Conservation (phyloP, 1,140 invertebrate genomes). For the Carposina sasakii region DNA sequence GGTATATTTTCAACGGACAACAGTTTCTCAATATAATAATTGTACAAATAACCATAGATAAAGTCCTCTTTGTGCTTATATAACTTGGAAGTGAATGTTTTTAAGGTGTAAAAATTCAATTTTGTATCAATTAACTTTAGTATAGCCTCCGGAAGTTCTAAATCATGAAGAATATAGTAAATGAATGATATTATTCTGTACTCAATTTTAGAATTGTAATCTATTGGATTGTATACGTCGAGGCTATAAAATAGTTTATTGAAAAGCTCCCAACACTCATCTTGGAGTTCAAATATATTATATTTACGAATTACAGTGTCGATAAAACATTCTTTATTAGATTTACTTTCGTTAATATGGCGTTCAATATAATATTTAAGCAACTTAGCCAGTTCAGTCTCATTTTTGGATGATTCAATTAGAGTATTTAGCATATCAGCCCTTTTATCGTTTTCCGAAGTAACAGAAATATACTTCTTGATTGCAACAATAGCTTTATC, state of each 20-base stretch:
- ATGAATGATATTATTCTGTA: slow-evolving; percentile 29
- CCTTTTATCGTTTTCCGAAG: slow-evolving; percentile 23
- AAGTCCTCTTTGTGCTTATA: slow-evolving; percentile 22
- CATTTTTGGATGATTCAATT: slow-evolving; percentile 32
- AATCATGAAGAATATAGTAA: slow-evolving; percentile 36
- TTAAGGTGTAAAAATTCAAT: slow-evolving; percentile 21
- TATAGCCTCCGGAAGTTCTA: slow-evolving; percentile 27
- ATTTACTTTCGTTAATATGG: slow-evolving; percentile 37
- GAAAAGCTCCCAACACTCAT: slow-evolving; percentile 37
- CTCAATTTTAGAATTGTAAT: slow-evolving; percentile 15
- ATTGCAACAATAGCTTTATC: slow-evolving; percentile 37
- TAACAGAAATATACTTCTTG: slow-evolving; percentile 31
- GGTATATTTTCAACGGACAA: too few species aligned
- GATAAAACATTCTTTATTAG: slow-evolving; percentile 40
- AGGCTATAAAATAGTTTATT: slow-evolving; percentile 42
- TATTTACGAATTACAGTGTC: slow-evolving; percentile 25
- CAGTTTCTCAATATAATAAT: slow-evolving; percentile 27
- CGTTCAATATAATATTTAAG: slow-evolving; percentile 44
- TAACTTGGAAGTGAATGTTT: slow-evolving; percentile 21
- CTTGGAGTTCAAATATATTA: slow-evolving; percentile 40
- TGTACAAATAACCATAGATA: slow-evolving; percentile 30
- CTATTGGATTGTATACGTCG: slow-evolving; percentile 28
- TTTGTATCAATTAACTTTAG: slow-evolving; percentile 16
- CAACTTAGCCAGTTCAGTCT: slow-evolving; percentile 33
- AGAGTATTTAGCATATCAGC: slow-evolving; percentile 31